Conservation (phyloP, 1,140 invertebrate genomes). For the Atta colombica region DNA sequence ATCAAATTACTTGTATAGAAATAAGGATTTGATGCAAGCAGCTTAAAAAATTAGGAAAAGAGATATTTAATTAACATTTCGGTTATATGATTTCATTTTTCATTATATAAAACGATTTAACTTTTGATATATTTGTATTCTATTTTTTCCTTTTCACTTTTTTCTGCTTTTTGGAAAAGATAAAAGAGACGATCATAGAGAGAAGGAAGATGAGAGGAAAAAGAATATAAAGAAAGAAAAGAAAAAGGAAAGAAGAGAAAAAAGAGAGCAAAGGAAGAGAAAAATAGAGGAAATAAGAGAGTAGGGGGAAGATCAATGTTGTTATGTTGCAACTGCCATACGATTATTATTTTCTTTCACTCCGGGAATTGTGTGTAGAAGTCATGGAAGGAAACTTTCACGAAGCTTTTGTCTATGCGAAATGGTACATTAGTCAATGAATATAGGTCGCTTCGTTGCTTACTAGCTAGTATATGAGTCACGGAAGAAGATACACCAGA, state of each 20-base stretch:
- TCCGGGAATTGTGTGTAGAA: conserved; percentile 14
- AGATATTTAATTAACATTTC: conserved; percentile 2
- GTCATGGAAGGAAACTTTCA: conserved; percentile 45
- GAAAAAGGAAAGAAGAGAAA: too few species aligned
- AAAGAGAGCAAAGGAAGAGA: background rate
- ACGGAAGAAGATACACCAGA: conserved; percentile 55
- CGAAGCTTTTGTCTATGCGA: conserved; percentile 58
- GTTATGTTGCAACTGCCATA: conserved; percentile 69
- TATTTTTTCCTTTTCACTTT: background rate
- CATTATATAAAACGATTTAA: background rate
- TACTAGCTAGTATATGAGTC: conserved; percentile 50
- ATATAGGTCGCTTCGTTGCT: conserved; percentile 54
- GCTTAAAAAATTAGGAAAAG: background rate
- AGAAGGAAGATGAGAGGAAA: too few species aligned
- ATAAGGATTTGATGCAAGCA: background rate
- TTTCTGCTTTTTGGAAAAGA: too few species aligned
- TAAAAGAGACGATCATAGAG: too few species aligned
- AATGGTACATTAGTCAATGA: conserved; percentile 54
- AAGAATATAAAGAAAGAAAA: too few species aligned
- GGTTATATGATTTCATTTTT: background rate
- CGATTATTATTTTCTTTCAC: conserved; percentile 64
- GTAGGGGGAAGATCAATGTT: conserved; percentile 64
- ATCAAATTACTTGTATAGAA: conserved; percentile 18
- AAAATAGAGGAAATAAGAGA: background rate
- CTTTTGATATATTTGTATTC: conserved; percentile 3